Base-by-base conservation (phyloP, 1,140 invertebrate species). In the Zeugodacus cucurbitae region DNA sequence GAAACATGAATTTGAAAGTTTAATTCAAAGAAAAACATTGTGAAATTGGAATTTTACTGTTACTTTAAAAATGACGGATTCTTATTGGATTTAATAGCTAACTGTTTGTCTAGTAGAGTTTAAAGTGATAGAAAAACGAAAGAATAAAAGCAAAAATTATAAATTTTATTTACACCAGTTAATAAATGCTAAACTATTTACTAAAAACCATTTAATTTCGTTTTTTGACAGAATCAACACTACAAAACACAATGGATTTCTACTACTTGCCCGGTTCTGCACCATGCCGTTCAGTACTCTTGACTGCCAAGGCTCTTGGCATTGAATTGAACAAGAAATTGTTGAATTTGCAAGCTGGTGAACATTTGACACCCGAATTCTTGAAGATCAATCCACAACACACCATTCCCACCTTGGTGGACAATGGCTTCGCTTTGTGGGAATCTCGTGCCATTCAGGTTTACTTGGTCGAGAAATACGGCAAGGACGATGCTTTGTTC, bases 371-470 rank as follows among this genome's bases (percentile, higher is more conserved):
- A 89, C 96, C 96, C 11, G 96, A 97, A 91, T 97, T 95, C 91
- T 10, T 97, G 26, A 96, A 97, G 90, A 91, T 94, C 88, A 94
- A 94, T 87, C 94, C 94, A 0, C 93, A 94, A 91, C 96, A 96
- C 92, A 95, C 95, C 6, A 93, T 97, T 88, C 96, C 96, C 37
- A 95, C 96, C 10, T 92, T 97, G 87, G 94, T 96, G 82, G 96
- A 97, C 91, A 94, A 95, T 82, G 96, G 96, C 86, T 96, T 95
- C 62, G 94, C 94, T 85, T 89, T 96, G 22, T 95, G 94, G 91
- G 96, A 97, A 93, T 96, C 96, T 90, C 96, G 96, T 88, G 96
- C 97, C 59, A 96, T 97, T 89, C 95, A 95, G 89, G 94, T 94
- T 48, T 98, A 97, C 93, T 92, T 97, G 89, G 95, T 94, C 1